Conservation (phyloP, 2,113 vertebrate species). For the Pundamilia nyererei region DNA sequence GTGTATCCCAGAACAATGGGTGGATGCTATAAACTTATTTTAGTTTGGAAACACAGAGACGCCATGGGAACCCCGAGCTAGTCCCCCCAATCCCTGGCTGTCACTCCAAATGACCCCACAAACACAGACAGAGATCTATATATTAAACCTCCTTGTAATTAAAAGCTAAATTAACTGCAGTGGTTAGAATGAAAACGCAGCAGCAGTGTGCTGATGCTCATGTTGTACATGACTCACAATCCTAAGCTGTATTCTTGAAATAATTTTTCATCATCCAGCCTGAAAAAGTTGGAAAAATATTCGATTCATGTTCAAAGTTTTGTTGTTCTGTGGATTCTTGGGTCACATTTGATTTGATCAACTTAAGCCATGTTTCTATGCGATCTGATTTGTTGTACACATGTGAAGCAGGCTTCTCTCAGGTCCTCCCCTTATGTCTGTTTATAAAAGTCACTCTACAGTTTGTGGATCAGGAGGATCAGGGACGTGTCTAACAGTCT, state of each 20-base stretch:
- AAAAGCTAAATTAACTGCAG: background rate
- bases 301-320: background rate
- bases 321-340: background rate
- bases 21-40: slow-evolving; percentile 9
- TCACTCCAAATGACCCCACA: background rate
- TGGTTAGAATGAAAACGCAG: background rate
- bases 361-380: background rate
- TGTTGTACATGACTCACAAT: background rate
- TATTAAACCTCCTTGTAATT: background rate
- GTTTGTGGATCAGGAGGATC: background rate
- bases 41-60: background rate
- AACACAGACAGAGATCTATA: background rate
- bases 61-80: background rate
- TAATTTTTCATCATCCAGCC: background rate
- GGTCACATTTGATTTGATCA: background rate
- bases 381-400: background rate
- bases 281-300: background rate
- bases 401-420: background rate
- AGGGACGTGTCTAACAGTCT: background rate
- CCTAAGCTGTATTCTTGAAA: background rate
- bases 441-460: background rate
- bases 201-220: background rate
- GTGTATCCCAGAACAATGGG: slow-evolving; percentile 4
- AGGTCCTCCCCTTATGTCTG: background rate
- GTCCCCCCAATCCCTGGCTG: background rate